phyloP scores from a whole-genome alignment of 2,888 invertebrate genomes.

The Entomobrya proxima region DNA sequence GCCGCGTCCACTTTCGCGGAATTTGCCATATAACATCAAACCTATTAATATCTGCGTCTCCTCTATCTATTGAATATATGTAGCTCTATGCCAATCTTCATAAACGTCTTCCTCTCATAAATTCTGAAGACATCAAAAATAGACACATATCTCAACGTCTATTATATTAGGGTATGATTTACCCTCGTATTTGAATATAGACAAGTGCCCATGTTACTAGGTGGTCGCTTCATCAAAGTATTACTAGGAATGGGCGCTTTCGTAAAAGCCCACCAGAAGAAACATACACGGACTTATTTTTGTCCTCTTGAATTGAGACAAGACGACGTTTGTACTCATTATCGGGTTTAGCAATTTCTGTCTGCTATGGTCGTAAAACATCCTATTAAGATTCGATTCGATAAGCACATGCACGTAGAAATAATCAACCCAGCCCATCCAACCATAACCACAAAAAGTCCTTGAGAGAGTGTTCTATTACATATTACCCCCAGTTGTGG shows the following conservation, averaged over 20 bases:
- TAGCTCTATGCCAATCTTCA: slow-evolving; percentile 5
- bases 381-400: not conserved
- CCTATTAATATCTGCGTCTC: not conserved
- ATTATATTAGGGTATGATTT: no score
- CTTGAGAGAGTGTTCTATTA: not conserved
- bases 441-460: slow-evolving; percentile 31
- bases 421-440: not conserved
- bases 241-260: no score
- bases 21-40: not conserved
- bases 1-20: slow-evolving; percentile 39
- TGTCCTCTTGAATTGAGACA: no score
- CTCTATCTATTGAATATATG: not conserved
- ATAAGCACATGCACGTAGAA: not conserved
- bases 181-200: no score
- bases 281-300: no score
- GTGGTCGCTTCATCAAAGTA: no score
- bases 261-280: no score
- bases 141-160: no score
- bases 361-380: not conserved
- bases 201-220: no score
- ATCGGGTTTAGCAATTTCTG: not conserved
- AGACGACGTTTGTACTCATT: not conserved
- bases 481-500: not conserved
- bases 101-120: not conserved
- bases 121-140: no score